These are phyloP conservation scores for Setophaga coronata DNA, from an alignment of 2,113 vertebrate genomes.

Conservation along the genomic window DNA sequence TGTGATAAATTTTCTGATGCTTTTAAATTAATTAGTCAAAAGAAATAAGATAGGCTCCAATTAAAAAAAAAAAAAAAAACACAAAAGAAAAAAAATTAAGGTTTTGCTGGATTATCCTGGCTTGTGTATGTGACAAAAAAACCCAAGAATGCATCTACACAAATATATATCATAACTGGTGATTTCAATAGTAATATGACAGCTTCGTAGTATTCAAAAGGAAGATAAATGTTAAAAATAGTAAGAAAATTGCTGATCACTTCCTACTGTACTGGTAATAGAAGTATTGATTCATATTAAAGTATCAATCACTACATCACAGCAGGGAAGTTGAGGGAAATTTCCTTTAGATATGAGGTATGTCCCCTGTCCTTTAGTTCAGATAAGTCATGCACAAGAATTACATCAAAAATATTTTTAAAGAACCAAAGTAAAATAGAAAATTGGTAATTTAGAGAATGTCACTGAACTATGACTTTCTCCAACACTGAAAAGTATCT, in stretches of 20 bases:
- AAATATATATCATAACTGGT: neutral
- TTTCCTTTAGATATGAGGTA: neutral
- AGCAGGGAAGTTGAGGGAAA: neutral
- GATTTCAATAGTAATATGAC: neutral
- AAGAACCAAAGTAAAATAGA: neutral
- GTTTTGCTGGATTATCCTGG: neutral
- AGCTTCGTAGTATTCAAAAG: neutral
- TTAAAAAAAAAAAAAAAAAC: neutral
- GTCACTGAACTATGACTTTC: neutral
- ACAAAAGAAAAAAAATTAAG: no score
- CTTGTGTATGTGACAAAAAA: neutral
- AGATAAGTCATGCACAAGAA: neutral
- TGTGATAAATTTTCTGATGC: neutral
- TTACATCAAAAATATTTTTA: neutral
- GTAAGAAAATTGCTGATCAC: neutral
- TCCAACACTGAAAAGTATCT: neutral
- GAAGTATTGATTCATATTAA: neutral
- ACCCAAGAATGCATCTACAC: neutral
- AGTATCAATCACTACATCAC: neutral
- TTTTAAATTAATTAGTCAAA: constrained; percentile 6
- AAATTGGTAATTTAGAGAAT: neutral
- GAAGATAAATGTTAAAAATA: neutral
- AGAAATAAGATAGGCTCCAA: neutral
- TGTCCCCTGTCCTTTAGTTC: neutral
- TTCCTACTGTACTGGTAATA: neutral